Evolutionary conservation across 2,888 invertebrate genomes (phyloP).

Genomic region (Dolichopus griseipennis): DNA sequence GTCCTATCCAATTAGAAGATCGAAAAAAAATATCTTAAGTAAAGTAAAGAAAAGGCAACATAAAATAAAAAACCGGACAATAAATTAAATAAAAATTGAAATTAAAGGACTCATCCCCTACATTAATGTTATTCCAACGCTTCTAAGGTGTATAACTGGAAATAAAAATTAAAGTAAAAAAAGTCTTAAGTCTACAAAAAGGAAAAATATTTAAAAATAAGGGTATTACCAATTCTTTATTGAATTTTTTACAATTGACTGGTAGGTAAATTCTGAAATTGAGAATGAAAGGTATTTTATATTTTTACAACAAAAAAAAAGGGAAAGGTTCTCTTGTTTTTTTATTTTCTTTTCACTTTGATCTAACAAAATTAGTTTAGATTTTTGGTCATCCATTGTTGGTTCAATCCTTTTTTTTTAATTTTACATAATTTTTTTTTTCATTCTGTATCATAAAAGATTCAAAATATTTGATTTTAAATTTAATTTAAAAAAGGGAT

Average conservation of each 20-base stretch:
- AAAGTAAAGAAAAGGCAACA: no score
- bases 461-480: neutral
- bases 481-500: constrained; percentile 4
- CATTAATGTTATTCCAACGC: neutral
- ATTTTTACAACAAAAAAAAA: neutral
- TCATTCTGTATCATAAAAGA: neutral
- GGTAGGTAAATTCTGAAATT: neutral
- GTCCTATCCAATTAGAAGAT: no score
- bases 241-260: neutral
- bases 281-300: neutral
- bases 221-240: neutral
- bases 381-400: neutral
- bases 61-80: no score
- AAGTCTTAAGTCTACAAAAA: neutral
- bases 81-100: neutral
- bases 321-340: neutral
- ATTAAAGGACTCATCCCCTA: neutral
- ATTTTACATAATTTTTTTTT: neutral
- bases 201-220: neutral
- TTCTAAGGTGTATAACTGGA: neutral
- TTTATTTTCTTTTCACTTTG: neutral
- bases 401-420: neutral
- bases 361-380: neutral
- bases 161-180: neutral
- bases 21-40: no score